Base-by-base conservation (phyloP, 2,888 invertebrate genomes). In the Epinotia ramella region DNA sequence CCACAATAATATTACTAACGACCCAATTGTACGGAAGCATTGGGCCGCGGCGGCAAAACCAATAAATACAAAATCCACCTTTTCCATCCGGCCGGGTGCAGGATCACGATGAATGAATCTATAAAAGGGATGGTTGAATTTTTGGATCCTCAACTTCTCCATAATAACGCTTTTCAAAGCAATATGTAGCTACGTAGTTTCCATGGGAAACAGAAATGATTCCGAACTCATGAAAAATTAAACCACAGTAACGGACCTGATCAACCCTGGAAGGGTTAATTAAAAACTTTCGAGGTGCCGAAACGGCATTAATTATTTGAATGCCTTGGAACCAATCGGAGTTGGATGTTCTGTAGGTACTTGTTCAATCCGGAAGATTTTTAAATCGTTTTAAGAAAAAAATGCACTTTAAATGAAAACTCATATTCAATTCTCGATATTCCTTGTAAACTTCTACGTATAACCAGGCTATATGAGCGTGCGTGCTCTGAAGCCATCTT, bases 1-100 rank as follows among this genome's bases (percentile, higher is more conserved):
- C 89, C 88, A 91, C 92, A 93, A 91, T 92, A 93, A 93, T 93
- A 92, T 92, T 91, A 92, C 92, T 93, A 93, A 94, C 93, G 93
- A 94, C 85, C 89, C 93, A 90, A 94, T 93, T 92, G 93, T 93
- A 91, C 86, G 89, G 88, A 88, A 89, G 91, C 92, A 91, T 90
- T 89, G 89, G 88, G 89, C 86, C 87, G 89, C 88, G 88, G 87
- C 86, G 88, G 88, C 86, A 87, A 88, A 92, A 92, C 92, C 92
- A 91, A 94, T 94, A 94, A 93, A 94, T 93, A 94, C 90, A 88
- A 89, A 92, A 92, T 92, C 88, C 85, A 85, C 90, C 90, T 91
- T 91, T 90, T 85, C 86, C 84, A 83, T 83, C 81, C 81, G 83
- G 80, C 80, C 84, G 84, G 82, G 84, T 85, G 82, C 84, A 84